Conservation (phyloP, 2,797 vertebrate species). For the Hoplostethus mediterraneus region DNA sequence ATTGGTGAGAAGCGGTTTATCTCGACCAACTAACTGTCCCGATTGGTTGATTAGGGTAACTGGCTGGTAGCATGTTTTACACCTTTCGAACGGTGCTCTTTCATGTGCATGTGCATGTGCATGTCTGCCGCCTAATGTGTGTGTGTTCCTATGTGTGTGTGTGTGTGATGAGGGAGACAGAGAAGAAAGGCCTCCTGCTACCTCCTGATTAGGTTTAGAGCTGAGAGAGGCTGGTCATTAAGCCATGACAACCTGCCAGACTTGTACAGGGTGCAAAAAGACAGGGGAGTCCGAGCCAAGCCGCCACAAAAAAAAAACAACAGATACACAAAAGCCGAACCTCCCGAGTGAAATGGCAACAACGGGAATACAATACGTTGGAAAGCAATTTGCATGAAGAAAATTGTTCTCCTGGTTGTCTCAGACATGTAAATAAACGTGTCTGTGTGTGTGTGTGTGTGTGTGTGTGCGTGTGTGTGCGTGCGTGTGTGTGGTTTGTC, state of each 20-base stretch:
- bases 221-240: constrained; percentile 25
- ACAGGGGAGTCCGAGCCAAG: constrained; percentile 16
- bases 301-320: constrained; percentile 21
- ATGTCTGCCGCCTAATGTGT: not conserved
- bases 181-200: constrained; percentile 36
- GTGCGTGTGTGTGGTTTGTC: not conserved
- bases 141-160: not conserved
- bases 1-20: constrained; percentile 64
- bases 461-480: not conserved
- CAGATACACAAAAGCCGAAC: constrained; percentile 14
- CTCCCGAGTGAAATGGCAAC: not conserved
- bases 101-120: constrained; percentile 5
- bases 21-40: constrained; percentile 19
- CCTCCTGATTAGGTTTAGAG: constrained; percentile 46
- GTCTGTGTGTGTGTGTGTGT: not conserved
- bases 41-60: constrained; percentile 59
- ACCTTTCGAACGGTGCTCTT: constrained; percentile 60
- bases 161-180: not conserved
- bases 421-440: constrained; percentile 12
- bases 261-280: constrained; percentile 17
- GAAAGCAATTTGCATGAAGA: constrained; percentile 1
- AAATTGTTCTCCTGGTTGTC: constrained; percentile 13
- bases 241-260: constrained; percentile 47
- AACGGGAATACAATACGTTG: not conserved
- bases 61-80: constrained; percentile 44